A percentile compares a stretch with the other conserved stretches of the same genome.
Evolutionary conservation across 35 echinoderm and acorn worm genomes (phyloP).

Genomic region (Antedon bifida): DNA sequence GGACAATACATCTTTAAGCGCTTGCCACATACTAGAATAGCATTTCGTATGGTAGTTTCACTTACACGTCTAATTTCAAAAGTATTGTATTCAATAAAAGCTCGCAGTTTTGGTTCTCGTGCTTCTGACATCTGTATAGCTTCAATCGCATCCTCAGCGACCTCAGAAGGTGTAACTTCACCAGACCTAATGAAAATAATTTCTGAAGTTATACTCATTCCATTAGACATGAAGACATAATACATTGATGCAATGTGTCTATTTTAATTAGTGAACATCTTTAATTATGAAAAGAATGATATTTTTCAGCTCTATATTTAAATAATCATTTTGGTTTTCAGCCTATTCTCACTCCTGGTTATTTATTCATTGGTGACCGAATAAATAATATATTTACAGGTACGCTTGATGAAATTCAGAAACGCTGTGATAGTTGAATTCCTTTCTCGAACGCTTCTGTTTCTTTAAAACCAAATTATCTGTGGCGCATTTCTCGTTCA

Average conservation of each 20-base stretch:
- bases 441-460: background rate
- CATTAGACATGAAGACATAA: too few relatives aligned
- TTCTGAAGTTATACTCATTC: too few relatives aligned
- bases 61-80: constrained; percentile 35
- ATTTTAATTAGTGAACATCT: too few relatives aligned
- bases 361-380: too few relatives aligned
- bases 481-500: background rate
- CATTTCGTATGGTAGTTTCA: too few relatives aligned
- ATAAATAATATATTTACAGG: background rate
- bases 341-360: too few relatives aligned
- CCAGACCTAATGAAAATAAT: constrained; percentile 17
- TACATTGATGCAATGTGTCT: too few relatives aligned
- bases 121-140: constrained; percentile 15
- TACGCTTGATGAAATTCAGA: background rate
- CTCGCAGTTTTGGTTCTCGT: constrained; percentile 29
- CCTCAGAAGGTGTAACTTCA: constrained; percentile 32
- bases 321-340: too few relatives aligned
- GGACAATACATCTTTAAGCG: too few relatives aligned
- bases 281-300: too few relatives aligned
- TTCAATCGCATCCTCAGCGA: constrained; percentile 31
- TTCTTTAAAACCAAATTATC: background rate
- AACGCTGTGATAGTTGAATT: background rate
- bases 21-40: background rate
- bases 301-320: too few relatives aligned
- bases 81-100: constrained; percentile 18